Base-by-base conservation (phyloP, 2,888 invertebrate genomes). In the Fragum fragum region DNA sequence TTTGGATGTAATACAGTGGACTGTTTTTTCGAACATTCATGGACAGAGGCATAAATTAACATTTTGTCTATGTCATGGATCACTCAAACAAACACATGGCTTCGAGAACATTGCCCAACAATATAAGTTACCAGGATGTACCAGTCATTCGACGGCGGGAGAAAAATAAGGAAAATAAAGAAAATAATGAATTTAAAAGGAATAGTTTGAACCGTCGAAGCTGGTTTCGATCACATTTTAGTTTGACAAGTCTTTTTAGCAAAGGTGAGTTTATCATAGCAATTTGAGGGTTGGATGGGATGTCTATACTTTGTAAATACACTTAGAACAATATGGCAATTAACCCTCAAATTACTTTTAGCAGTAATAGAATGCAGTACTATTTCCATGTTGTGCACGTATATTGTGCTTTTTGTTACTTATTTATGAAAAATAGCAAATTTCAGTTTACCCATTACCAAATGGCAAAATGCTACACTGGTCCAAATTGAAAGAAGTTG, bases 171-270 rank as follows among this genome's bases (percentile, higher is more conserved):
- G 78, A 78, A 59, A 18, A 29, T 11, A 66, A 66, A 42, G 42
- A 36, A 36, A 83, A 86, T 53, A 81, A 83, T 73, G 61, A 76
- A 39, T 47, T 47, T 14, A 47, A 47, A 47, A 47, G 47, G 47
- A 47, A 47, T 47, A 47, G 47, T 47, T 75, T 68, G 11, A 86
- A 86, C 42, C 76, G 86, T 32, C 69, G 86, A 32, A 83, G 83
- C 18, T 86, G 86, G 86, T 86, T 86, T 69, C 83, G 83, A 68
- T 80, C 83, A 14, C 80, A 83, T 73, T 86, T 86, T 69, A 81
- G 83, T 77, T 83, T 83, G 71, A 81, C 83, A 61, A 86, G 79
- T 70, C 74, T 86, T 11, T 86, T 86, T 53, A 55, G 79, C 47
- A 81, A 83, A 83, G 86, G 86, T 86, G 81, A 79, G 77, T 42